Base-by-base conservation (phyloP, 2,113 vertebrate species). In the Zosterops lateralis region DNA sequence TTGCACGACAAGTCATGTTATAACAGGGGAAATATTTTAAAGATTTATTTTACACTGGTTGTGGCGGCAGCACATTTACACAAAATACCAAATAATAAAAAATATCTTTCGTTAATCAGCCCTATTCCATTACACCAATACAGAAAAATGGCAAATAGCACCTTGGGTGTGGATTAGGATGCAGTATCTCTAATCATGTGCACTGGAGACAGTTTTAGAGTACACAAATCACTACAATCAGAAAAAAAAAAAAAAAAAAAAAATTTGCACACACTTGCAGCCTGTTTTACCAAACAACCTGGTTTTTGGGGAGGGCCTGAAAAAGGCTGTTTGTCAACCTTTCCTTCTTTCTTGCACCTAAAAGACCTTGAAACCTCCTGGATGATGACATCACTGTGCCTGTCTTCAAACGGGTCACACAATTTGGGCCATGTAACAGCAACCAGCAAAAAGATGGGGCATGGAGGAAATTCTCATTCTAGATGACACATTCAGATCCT, bases 231-330 rank as follows among this genome's bases (percentile, higher is more conserved):
- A 47, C 25, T 25, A 61, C 74, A 67, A 71, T 2, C 31, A 62
- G 36, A 66, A 77, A 28, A 3, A 14, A 50, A 50, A 66, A 77
- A 28, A 3, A 14, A 50, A 50, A 25, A 25, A 50, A 50, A 50
- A 47, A 20, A 45, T 24, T 7, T 47, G 26, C 19, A 15, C 29
- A 16, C 58, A 38, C 29, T 17, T 42, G 4, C 7, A 72, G 48
- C 34, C 12, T 45, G 1, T 25, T 45, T 84, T 54, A 54, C 34
- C 40, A 66, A 7, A 14, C 12, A 67, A 64, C 3, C 5, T 42
- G 11, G 11, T 18, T 31, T 29, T 58, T 10, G 2, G 17, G 2
- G 17, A 2, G 17, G 2, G 17, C 7, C 19, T 72, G 3, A 14
- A 42, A 85, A 75, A 40, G 3, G 26, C 11, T 73, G 15, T 24